Conservation (phyloP, 2,797 vertebrate species). For the Mormyrus proboscirostris region DNA sequence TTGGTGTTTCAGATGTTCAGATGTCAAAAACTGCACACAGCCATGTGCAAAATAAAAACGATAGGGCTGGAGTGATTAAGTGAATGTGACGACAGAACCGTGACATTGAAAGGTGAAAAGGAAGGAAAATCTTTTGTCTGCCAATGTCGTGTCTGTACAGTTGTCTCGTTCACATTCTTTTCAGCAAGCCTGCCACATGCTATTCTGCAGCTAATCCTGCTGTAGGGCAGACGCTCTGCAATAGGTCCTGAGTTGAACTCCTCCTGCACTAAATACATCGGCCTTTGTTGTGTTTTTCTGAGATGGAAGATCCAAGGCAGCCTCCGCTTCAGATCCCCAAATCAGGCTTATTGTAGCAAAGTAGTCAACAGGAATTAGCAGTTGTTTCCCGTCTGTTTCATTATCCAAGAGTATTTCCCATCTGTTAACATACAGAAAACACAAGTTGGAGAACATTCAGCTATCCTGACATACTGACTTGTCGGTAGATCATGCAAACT, state of each 20-base stretch:
- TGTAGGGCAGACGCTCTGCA: neutral
- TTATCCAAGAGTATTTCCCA: constrained; percentile 74
- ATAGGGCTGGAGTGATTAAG: neutral
- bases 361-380: constrained; percentile 21
- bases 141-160: neutral
- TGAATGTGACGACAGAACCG: neutral
- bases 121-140: neutral
- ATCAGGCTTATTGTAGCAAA: neutral
- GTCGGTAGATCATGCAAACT: neutral
- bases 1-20: neutral
- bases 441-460: constrained; percentile 41
- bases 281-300: neutral
- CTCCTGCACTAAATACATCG: neutral
- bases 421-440: constrained; percentile 62
- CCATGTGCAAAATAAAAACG: neutral
- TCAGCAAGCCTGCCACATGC: neutral
- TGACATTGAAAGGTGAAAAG: neutral
- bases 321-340: neutral
- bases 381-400: constrained; percentile 43
- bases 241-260: neutral
- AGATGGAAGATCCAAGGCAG: neutral
- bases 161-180: constrained; percentile 6
- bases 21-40: neutral
- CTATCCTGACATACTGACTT: neutral
- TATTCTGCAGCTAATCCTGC: neutral